Conservation (phyloP, 2,113 vertebrate species). For the Sphaerodactylus townsendi region DNA sequence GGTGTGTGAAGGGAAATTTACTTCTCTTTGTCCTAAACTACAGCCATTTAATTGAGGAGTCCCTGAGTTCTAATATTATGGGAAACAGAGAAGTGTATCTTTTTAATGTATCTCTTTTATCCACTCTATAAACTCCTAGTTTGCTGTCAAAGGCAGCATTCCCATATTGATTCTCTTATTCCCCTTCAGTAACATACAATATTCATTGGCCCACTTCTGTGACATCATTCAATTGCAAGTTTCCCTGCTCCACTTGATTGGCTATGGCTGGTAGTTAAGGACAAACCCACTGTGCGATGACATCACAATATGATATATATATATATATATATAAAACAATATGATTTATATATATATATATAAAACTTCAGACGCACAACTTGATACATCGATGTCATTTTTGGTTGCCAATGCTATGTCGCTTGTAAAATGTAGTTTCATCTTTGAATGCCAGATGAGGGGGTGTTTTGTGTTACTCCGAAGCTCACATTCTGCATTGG, state of each 20-base stretch:
- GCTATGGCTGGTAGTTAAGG: not conserved
- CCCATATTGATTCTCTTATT: not conserved
- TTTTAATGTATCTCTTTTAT: not conserved
- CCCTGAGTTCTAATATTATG: no score
- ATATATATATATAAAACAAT: not conserved
- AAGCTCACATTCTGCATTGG: not conserved
- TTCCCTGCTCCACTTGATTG: not conserved
- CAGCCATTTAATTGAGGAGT: no score
- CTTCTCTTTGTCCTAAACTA: no score
- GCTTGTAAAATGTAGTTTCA: not conserved
- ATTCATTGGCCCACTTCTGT: not conserved
- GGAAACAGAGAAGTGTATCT: not conserved
- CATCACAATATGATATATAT: not conserved
- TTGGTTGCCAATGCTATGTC: not conserved
- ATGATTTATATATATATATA: not conserved
- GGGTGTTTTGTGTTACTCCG: not conserved
- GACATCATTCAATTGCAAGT: not conserved
- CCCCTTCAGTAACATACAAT: not conserved
- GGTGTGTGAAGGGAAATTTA: no score
- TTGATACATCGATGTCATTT: not conserved
- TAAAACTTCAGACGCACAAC: no score
- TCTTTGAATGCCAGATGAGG: not conserved
- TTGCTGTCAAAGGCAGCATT: not conserved
- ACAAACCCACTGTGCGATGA: not conserved
- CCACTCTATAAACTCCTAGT: no score